Conservation (phyloP, 1,140 invertebrate species). For the Phymastichus coffea region DNA sequence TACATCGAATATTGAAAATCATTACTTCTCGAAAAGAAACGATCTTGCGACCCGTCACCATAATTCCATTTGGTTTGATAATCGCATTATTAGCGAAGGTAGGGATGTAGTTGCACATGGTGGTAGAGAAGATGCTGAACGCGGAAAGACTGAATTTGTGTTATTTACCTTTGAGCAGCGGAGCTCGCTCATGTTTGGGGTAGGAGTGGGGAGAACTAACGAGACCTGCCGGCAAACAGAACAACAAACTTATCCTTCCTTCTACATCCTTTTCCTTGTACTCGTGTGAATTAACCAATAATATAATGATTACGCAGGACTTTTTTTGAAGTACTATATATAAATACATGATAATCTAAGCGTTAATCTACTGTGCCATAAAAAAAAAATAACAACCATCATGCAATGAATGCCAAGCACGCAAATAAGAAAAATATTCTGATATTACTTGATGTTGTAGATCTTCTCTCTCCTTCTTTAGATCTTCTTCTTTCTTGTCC, state of each 20-base stretch:
- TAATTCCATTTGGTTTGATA: too few species aligned
- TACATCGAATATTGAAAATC: too few species aligned
- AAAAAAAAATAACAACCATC: constrained; percentile 34
- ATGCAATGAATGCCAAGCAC: constrained; percentile 29
- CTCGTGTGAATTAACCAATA: too few species aligned
- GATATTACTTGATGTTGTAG: constrained; percentile 67
- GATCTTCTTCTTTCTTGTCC: constrained; percentile 64
- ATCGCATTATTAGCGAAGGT: too few species aligned
- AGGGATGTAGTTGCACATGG: too few species aligned
- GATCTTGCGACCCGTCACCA: too few species aligned
- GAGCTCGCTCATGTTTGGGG: constrained; percentile 51
- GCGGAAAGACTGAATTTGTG: too few species aligned
- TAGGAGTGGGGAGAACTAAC: constrained; percentile 49
- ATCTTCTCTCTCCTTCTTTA: constrained; percentile 68
- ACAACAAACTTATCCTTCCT: constrained; percentile 42
- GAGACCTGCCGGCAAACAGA: constrained; percentile 53
- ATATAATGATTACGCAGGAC: too few species aligned
- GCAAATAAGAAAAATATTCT: constrained; percentile 7
- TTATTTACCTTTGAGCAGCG: constrained; percentile 52
- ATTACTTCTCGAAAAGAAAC: too few species aligned
- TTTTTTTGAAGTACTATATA: neutral
- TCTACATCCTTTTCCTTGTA: constrained; percentile 31
- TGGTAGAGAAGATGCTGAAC: too few species aligned
- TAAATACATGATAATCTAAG: constrained; percentile 4
- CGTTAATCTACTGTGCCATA: too few species aligned